Evolutionary conservation across 2,888 invertebrate genomes (phyloP).

Genomic region (Hirtodrosophila cameraria): DNA sequence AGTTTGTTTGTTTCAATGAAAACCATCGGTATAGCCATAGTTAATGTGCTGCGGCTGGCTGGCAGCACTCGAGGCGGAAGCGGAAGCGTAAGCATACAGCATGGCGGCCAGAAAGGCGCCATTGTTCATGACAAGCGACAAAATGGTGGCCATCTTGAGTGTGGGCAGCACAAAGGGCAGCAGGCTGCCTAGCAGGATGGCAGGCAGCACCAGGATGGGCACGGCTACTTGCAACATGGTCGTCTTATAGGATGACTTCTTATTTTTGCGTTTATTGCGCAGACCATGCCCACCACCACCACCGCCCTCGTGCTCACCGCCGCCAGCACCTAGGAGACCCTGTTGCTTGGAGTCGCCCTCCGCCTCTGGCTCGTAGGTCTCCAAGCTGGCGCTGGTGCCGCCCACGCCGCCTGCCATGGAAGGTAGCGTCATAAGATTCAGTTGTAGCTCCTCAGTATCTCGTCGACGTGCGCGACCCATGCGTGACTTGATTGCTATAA

Average conservation of each 20-base stretch:
- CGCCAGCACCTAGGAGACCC: constrained; percentile 22
- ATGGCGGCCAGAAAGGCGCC: constrained; percentile 87
- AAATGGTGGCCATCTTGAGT: constrained; percentile 87
- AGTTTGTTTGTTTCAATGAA: constrained; percentile 49
- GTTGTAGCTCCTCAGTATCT: constrained; percentile 58
- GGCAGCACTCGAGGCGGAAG: constrained; percentile 62
- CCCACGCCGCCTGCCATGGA: constrained; percentile 46
- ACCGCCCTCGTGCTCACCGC: constrained; percentile 20
- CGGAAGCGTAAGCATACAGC: constrained; percentile 75
- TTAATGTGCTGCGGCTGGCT: constrained; percentile 81
- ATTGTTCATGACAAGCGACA: constrained; percentile 87
- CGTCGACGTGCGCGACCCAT: constrained; percentile 66
- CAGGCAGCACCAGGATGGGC: constrained; percentile 87
- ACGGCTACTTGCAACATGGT: constrained; percentile 84
- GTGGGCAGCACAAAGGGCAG: constrained; percentile 89
- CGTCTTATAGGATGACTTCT: constrained; percentile 70
- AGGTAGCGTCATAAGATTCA: constrained; percentile 60
- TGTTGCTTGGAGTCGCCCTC: constrained; percentile 74
- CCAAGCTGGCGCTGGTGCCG: constrained; percentile 58
- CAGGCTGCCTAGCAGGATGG: constrained; percentile 87
- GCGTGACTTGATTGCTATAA: constrained; percentile 53
- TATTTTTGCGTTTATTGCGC: constrained; percentile 58
- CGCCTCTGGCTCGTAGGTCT: constrained; percentile 63
- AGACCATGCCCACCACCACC: constrained; percentile 21
- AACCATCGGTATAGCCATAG: constrained; percentile 67